Evolutionary conservation across 92 coral and sea anemone species (phyloP), one percentile per base, ranked within the genome.

Genomic region (Diadumene lineata): DNA sequence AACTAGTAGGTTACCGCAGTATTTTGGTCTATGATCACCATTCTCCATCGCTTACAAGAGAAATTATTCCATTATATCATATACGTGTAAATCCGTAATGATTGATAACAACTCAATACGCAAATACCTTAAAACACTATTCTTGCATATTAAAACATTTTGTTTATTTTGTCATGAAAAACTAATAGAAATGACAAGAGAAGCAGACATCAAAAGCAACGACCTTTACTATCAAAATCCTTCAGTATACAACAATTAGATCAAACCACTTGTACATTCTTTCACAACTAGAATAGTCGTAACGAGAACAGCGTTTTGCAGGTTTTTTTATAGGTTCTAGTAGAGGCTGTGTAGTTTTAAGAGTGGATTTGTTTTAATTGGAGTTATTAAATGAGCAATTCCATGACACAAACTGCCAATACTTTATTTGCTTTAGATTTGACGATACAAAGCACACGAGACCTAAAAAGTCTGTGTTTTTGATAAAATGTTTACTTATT

Each of bases 1-100:
- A 24, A 87, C 89, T 28, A 91, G 84, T 48, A 91, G 73, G 43
- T 91, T 91, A 1, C 97, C 97, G 29, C 97, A 91, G 73, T 87
- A 91, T 65, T 70, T 87, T 32, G 97, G 89, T 26, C 76, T 19
- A 50, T 67, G 76, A 43, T 69, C 74, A 17, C 17, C 63, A 24
- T 64, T 72, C 25, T 69, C 75, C 10, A 65, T 23, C 48, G 87
- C 89, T n/a, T 34, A 43, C 0, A 30, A 13, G 21, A 16, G 2
- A 50, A 60, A 3, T 3, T 18, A 31, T 64, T 13, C 38, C 29
- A 22, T 17, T 31, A 33, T 32, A 53, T 53, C 11, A 66, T 33
- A 43, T 77, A 43, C 66, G 21, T 77, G 74, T 27, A 58, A 77
- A 77, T 30, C 62, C 56, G 31, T 33, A 13, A 53, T 67, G 82